Base-by-base conservation (phyloP, 2,888 invertebrate species). In the Eupithecia centaureata region DNA sequence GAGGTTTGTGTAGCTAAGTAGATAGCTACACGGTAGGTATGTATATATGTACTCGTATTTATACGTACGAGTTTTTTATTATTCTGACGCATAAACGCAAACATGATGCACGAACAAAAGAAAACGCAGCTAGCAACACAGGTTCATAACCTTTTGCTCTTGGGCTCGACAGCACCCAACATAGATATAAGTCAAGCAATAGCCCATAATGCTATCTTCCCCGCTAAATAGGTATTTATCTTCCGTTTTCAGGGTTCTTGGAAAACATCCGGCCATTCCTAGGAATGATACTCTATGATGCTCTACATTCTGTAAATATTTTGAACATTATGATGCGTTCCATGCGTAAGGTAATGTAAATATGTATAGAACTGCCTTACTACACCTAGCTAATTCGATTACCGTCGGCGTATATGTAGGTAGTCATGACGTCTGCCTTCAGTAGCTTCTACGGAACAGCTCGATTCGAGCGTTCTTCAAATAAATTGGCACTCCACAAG, bases 401-500 rank as follows among this genome's bases (percentile, higher is more conserved):
- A 81, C 77, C 68, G 71, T 73, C 60, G 18, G 62, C 54, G 76
- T 73, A 74, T 74, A 78, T 67, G 84, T 82, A 79, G 83, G 82
- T 77, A 81, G 79, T 59, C 70, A 75, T 84, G 84, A 82, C 82
- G 82, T 77, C 61, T 67, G 73, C 67, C 69, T 70, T 73, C 83
- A 82, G 84, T 67, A 73, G 69, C 68, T 70, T 73, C 83, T 82
- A 84, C 85, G 83, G 68, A 68, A 65, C 71, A 71, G 76, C 71
- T 77, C 71, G 74, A 73, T 74, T 78, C 76, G 77, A 77, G 80
- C 83, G 85, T 86, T 90, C 88, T 90, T 90, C 88, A 91, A 89
- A 91, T 91, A 92, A 92, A 92, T 92, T 91, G 92, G 91, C 89
- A 90, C 91, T 91, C 87, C 77, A 82, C 85, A 79, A 79, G 68